Evolutionary conservation across 2,888 invertebrate genomes (phyloP).

Genomic region (Chaetogeoica ovagalla): DNA sequence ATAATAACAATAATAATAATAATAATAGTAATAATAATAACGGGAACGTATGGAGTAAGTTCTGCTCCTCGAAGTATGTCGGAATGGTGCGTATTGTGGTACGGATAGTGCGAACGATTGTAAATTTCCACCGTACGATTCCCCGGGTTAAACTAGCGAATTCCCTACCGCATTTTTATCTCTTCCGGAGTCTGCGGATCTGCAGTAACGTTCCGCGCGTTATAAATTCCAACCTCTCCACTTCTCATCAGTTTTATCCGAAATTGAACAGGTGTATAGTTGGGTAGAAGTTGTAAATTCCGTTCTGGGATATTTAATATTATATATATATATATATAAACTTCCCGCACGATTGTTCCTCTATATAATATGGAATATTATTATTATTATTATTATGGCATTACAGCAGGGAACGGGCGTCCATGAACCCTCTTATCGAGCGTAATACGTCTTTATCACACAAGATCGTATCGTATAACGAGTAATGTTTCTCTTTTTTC

Average conservation of each 20-base stretch:
- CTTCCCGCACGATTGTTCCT: no score
- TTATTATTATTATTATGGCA: no score
- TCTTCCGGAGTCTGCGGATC: neutral
- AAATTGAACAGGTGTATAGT: neutral
- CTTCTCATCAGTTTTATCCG: neutral
- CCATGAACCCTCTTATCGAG: no score
- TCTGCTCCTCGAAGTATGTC: neutral
- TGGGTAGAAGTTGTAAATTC: constrained; percentile 4
- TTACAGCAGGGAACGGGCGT: no score
- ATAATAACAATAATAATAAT: neutral
- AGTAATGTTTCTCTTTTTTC: no score
- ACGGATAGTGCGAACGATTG: neutral
- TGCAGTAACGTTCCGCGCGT: no score
- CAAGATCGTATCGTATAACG: no score
- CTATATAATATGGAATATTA: no score
- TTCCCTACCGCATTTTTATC: constrained; percentile 9
- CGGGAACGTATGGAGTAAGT: neutral
- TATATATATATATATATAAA: neutral
- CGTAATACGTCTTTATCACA: no score
- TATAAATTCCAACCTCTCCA: neutral
- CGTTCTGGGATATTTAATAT: neutral
- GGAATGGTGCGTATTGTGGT: neutral
- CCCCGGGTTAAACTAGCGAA: constrained; percentile 1
- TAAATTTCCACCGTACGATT: neutral
- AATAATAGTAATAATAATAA: neutral